A percentile compares a stretch with the other conserved stretches of the same genome.
phyloP scores from a whole-genome alignment of 2,113 vertebrate species.

The Ochotona curzoniae region DNA sequence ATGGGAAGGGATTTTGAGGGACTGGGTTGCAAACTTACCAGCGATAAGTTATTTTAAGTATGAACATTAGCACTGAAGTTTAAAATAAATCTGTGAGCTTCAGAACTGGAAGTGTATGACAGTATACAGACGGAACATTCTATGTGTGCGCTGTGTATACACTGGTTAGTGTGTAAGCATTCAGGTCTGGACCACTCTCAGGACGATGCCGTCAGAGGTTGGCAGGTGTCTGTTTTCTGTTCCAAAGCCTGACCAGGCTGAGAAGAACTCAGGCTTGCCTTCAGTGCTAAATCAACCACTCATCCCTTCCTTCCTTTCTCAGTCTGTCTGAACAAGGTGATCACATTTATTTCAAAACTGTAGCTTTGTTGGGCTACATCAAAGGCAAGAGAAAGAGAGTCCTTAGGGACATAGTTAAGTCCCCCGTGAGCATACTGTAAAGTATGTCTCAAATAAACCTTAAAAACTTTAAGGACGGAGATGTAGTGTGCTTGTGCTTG shows the following conservation, averaged over 20 bases:
- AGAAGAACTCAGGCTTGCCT: background rate
- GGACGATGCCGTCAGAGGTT: too few relatives aligned
- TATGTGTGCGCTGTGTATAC: background rate
- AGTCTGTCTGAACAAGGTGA: slow-evolving; percentile 72
- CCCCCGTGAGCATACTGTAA: slow-evolving; percentile 88
- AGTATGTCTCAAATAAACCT: slow-evolving; percentile 86
- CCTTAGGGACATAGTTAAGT: slow-evolving; percentile 82
- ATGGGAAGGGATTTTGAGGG: slow-evolving; percentile 59
- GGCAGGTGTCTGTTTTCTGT: background rate
- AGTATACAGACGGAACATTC: background rate
- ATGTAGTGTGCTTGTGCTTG: slow-evolving; percentile 88
- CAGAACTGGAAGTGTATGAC: slow-evolving; percentile 7
- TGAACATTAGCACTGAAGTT: slow-evolving; percentile 14
- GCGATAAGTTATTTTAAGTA: slow-evolving; percentile 19
- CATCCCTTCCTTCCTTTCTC: too few relatives aligned
- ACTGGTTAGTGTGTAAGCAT: slow-evolving; percentile 9
- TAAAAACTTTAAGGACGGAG: slow-evolving; percentile 83
- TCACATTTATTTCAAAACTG: slow-evolving; percentile 80
- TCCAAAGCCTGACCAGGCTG: background rate
- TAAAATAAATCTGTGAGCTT: slow-evolving; percentile 46
- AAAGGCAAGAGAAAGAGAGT: slow-evolving; percentile 81
- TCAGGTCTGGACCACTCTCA: too few relatives aligned
- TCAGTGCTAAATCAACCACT: background rate
- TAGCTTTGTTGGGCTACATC: slow-evolving; percentile 84
- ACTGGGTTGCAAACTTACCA: background rate